phyloP scores from a whole-genome alignment of 2,797 vertebrate species.

The Chelmon rostratus region DNA sequence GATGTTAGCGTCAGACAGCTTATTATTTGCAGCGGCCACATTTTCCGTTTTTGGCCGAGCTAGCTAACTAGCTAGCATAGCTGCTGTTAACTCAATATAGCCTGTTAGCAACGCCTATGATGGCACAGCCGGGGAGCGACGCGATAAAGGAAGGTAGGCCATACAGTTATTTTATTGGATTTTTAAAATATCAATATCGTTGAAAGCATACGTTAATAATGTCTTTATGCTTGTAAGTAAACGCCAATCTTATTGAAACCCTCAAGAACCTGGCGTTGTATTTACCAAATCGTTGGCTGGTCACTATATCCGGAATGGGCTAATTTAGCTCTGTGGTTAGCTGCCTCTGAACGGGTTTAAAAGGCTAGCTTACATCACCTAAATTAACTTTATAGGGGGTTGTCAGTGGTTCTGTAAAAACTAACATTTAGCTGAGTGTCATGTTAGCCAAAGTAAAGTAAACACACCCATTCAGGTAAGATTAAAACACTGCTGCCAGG shows the following conservation, averaged over 20 bases:
- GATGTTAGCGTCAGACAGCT: constrained; percentile 45
- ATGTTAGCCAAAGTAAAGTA: background rate
- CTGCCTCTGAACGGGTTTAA: constrained; percentile 5
- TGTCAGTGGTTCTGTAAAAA: too few species aligned
- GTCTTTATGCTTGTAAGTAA: rapidly evolving
- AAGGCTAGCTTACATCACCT: background rate
- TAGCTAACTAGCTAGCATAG: constrained; percentile 69
- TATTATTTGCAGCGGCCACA: constrained; percentile 36
- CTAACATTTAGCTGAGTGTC: background rate
- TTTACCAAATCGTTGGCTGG: background rate
- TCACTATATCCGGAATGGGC: constrained; percentile 34
- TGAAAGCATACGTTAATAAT: rapidly evolving
- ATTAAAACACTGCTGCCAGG: background rate
- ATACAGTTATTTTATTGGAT: background rate
- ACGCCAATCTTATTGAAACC: background rate
- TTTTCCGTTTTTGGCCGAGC: constrained; percentile 68
- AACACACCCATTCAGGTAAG: background rate
- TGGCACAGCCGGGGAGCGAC: constrained; percentile 74
- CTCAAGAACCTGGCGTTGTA: rapidly evolving
- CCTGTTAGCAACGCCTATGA: constrained; percentile 74
- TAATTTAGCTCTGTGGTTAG: constrained; percentile 33
- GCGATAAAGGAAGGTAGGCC: constrained; percentile 81
- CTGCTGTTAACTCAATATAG: constrained; percentile 26
- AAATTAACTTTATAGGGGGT: background rate
- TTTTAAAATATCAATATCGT: rapidly evolving